Conservation (phyloP, 2,888 invertebrate species). For the Tubulanus polymorphus region DNA sequence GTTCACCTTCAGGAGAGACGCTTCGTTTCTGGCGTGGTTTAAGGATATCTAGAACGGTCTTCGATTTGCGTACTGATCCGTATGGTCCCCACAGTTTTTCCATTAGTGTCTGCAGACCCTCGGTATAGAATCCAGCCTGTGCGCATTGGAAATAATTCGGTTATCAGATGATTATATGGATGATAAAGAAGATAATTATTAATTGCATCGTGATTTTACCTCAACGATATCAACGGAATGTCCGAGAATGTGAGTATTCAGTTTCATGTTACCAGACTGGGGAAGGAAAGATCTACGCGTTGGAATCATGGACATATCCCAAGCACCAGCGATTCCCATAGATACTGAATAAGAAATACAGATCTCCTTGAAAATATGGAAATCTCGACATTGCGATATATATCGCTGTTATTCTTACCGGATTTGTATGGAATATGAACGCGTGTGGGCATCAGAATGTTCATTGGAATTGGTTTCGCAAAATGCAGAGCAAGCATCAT, state of each 20-base stretch:
- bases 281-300: slow-evolving; percentile 24
- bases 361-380: no score
- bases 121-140: slow-evolving; percentile 24
- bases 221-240: slow-evolving; percentile 18
- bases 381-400: no score
- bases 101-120: slow-evolving; percentile 21
- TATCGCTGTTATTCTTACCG: no score
- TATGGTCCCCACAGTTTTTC: slow-evolving; percentile 19
- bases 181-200: slow-evolving; percentile 8
- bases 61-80: slow-evolving; percentile 12
- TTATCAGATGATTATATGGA: no score
- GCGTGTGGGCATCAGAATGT: no score
- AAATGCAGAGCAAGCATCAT: no score
- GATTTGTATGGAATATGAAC: no score
- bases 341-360: no score
- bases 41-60: slow-evolving; percentile 15
- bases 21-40: slow-evolving; percentile 7
- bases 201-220: slow-evolving; percentile 13
- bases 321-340: slow-evolving; percentile 16
- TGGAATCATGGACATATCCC: slow-evolving; percentile 18
- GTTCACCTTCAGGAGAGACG: neutral
- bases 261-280: slow-evolving; percentile 9
- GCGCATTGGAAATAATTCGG: no score
- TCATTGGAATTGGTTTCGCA: no score
- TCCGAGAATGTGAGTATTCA: slow-evolving; percentile 19